Percentiles rank a stretch among this genome's conserved stretches.
Conservation (phyloP, 2,113 vertebrate genomes). For the Cisticola juncidis region DNA sequence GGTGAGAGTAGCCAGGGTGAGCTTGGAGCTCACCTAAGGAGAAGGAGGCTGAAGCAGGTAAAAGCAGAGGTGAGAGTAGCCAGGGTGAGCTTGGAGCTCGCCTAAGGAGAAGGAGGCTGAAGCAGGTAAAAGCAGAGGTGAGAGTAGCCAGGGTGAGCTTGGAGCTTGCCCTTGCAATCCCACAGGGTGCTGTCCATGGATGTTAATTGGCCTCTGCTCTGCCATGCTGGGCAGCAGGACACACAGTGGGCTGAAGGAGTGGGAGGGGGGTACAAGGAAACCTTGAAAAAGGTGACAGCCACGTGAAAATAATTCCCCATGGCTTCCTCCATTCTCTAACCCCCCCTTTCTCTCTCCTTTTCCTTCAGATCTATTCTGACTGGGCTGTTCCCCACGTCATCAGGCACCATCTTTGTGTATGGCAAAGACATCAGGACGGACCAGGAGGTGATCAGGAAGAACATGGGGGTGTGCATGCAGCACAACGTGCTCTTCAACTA, state of each 20-base stretch:
- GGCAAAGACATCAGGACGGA: slow-evolving; percentile 86
- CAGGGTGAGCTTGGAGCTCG: no score
- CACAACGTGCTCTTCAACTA: slow-evolving; percentile 93
- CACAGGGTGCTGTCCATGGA: neutral
- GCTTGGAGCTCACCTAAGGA: no score
- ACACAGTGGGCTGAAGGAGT: neutral
- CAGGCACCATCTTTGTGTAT: slow-evolving; percentile 88
- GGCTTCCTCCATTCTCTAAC: neutral
- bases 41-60: neutral
- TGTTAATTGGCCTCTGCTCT: neutral
- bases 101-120: neutral
- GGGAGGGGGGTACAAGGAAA: neutral
- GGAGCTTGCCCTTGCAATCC: neutral
- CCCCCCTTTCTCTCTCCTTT: neutral
- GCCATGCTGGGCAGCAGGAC: neutral
- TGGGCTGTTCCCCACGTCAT: slow-evolving; percentile 85
- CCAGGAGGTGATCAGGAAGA: slow-evolving; percentile 80
- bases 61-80: neutral
- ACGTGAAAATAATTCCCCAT: neutral
- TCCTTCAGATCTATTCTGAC: slow-evolving; percentile 89
- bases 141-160: neutral
- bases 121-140: neutral
- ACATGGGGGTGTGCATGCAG: slow-evolving; percentile 96
- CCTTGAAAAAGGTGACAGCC: neutral
- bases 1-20: neutral